Conservation (phyloP, 2,888 invertebrate genomes). For the Pachymerium ferrugineum region DNA sequence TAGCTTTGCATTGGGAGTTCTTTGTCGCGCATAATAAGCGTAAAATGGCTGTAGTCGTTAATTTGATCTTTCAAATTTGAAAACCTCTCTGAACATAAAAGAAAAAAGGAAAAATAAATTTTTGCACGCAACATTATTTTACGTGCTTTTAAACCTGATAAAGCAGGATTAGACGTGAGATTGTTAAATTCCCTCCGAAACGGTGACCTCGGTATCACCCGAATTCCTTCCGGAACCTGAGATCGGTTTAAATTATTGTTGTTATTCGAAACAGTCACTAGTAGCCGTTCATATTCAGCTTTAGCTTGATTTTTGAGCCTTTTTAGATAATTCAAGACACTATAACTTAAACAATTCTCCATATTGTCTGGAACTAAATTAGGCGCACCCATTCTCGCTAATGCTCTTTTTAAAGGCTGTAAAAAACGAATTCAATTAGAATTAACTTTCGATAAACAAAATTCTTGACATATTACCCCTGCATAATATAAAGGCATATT, state of each 20-base stretch:
- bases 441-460: neutral
- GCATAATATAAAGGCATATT: constrained; percentile 97
- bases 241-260: constrained; percentile 46
- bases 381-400: constrained; percentile 79
- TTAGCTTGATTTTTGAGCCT: constrained; percentile 77
- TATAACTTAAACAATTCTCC: constrained; percentile 87
- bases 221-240: constrained; percentile 60
- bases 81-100: constrained; percentile 53
- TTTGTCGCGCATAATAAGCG: constrained; percentile 49
- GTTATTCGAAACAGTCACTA: constrained; percentile 46
- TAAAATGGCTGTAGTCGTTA: constrained; percentile 74
- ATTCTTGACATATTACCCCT: constrained; percentile 53
- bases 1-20: constrained; percentile 63
- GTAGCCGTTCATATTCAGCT: constrained; percentile 43
- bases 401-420: constrained; percentile 83
- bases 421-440: constrained; percentile 44
- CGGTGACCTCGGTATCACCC: constrained; percentile 64
- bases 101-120: neutral
- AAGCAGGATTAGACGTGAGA: constrained; percentile 63
- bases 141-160: constrained; percentile 52
- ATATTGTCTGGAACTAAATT: constrained; percentile 84
- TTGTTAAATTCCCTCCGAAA: constrained; percentile 68
- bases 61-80: constrained; percentile 74
- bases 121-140: neutral
- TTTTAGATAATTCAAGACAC: constrained; percentile 89